Percentiles rank a stretch among this genome's conserved stretches.
phyloP scores from a whole-genome alignment of 2,888 invertebrate species.

The Piscicola geometra region DNA sequence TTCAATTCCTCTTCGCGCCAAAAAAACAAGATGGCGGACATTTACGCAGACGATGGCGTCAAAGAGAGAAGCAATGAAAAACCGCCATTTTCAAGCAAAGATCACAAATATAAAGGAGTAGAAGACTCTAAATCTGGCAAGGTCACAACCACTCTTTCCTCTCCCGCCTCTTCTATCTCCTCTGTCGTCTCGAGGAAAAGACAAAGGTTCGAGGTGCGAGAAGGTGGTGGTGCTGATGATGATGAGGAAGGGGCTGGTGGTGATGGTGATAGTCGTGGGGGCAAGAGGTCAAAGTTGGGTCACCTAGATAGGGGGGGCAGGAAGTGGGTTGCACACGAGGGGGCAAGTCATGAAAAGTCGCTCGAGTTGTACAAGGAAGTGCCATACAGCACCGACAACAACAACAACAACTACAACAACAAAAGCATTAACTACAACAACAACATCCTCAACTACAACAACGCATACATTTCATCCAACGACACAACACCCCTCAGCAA shows the following conservation, averaged over 20 bases:
- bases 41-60: not conserved
- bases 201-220: not conserved
- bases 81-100: not conserved
- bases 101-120: not conserved
- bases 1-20: too few relatives aligned
- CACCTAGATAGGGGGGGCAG: too few relatives aligned
- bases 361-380: not conserved
- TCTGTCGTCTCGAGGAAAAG: not conserved
- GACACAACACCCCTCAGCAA: not conserved
- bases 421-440: not conserved
- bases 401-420: not conserved
- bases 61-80: not conserved
- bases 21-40: too few relatives aligned
- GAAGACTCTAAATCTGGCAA: not conserved
- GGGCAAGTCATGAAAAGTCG: not conserved
- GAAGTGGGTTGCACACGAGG: not conserved
- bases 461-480: too few relatives aligned
- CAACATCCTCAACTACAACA: not conserved
- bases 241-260: not conserved
- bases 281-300: not conserved
- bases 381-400: not conserved
- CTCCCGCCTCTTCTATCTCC: not conserved
- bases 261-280: not conserved
- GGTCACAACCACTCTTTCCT: not conserved
- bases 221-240: too few relatives aligned